Percentiles rank a stretch among this genome's conserved stretches.
These are phyloP conservation scores for Watsonalla cultraria DNA, from an alignment of 2,888 invertebrate genomes.

Conservation along the genomic window DNA sequence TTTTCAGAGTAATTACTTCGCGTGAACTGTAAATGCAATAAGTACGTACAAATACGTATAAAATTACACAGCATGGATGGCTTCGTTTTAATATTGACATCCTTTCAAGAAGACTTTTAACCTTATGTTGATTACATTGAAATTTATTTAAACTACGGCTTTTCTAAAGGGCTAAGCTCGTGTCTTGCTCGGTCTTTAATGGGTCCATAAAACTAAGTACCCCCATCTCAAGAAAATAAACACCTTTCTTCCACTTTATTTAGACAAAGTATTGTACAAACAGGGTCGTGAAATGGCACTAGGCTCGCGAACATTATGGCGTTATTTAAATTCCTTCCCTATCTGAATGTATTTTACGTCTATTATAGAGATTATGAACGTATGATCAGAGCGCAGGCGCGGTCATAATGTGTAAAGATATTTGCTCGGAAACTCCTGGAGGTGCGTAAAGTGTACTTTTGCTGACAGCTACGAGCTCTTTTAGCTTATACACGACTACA, in stretches of 20 bases:
- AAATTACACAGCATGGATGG: too few species aligned
- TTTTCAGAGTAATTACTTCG: too few species aligned
- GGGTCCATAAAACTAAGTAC: not conserved
- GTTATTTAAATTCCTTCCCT: not conserved
- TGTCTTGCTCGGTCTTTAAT: too few species aligned
- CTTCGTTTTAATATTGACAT: too few species aligned
- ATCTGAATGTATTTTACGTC: conserved; percentile 1
- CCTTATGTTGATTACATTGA: too few species aligned
- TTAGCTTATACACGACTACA: conserved; percentile 13
- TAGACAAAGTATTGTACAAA: not conserved
- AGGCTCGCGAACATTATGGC: not conserved
- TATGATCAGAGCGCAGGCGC: conserved; percentile 20
- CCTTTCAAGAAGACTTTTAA: too few species aligned
- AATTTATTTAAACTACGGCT: too few species aligned
- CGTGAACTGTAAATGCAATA: too few species aligned
- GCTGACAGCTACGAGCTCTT: conserved; percentile 36
- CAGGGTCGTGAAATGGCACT: conserved; percentile 1
- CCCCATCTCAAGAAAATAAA: not conserved
- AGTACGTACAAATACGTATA: too few species aligned
- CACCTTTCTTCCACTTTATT: not conserved
- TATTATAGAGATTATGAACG: conserved; percentile 16
- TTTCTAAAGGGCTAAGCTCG: too few species aligned
- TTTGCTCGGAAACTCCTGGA: conserved; percentile 26
- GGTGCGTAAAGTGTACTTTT: conserved; percentile 43
- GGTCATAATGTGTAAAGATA: conserved; percentile 26